A percentile compares a stretch with the other conserved stretches of the same genome.
These are phyloP conservation scores for Serranus cabrilla DNA, from an alignment of 2,797 vertebrate species.

Conservation along the genomic window DNA sequence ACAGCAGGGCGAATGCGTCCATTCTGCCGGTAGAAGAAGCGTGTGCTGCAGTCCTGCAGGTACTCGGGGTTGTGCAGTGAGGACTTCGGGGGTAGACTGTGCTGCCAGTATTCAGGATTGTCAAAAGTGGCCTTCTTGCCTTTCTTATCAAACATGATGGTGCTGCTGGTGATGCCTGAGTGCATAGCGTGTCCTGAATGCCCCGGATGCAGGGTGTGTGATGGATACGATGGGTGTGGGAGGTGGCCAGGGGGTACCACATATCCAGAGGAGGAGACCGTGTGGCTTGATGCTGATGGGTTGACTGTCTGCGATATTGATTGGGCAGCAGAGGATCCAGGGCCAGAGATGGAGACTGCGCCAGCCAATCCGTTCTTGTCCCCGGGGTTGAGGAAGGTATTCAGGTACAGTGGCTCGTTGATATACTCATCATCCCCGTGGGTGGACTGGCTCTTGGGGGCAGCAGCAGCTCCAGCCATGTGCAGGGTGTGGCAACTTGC, in stretches of 20 bases:
- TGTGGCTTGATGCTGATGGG: slow-evolving; percentile 77
- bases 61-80: slow-evolving; percentile 96
- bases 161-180: slow-evolving; percentile 84
- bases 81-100: slow-evolving; percentile 96
- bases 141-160: slow-evolving; percentile 90
- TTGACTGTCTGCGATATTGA: slow-evolving; percentile 80
- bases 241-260: slow-evolving; percentile 78
- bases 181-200: slow-evolving; percentile 83
- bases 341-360: slow-evolving; percentile 77
- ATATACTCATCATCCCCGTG: slow-evolving; percentile 93
- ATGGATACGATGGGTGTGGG: slow-evolving; percentile 81
- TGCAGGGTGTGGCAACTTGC: slow-evolving; percentile 89
- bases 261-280: slow-evolving; percentile 78
- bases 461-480: slow-evolving; percentile 75
- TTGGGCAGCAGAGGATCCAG: slow-evolving; percentile 74
- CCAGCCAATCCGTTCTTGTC: slow-evolving; percentile 87
- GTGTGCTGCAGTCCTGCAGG: slow-evolving; percentile 99
- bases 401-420: slow-evolving; percentile 97
- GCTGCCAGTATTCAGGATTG: slow-evolving; percentile 99
- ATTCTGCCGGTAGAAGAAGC: slow-evolving; percentile 99
- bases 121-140: slow-evolving; percentile 95
- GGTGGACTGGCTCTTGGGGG: slow-evolving; percentile 84
- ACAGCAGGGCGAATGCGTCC: slow-evolving; percentile 97
- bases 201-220: slow-evolving; percentile 83
- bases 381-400: slow-evolving; percentile 92